Percentiles rank a stretch among this genome's conserved stretches.
These are phyloP conservation scores for Ceratina japonica DNA, from an alignment of 1,140 invertebrate genomes.

Conservation along the genomic window DNA sequence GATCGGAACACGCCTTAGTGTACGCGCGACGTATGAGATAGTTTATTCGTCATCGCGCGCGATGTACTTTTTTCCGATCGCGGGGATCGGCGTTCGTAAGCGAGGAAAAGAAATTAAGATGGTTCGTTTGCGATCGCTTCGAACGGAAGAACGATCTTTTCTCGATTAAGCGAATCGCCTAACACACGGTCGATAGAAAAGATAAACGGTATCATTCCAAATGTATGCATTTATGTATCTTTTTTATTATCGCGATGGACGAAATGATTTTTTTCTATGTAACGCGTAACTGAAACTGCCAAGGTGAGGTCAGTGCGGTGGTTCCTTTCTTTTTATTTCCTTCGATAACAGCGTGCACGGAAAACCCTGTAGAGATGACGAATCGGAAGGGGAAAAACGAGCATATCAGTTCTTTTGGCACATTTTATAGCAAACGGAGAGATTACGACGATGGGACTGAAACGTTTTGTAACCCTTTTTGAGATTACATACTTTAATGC, in stretches of 20 bases:
- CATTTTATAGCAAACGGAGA: constrained; percentile 51
- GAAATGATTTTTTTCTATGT: constrained; percentile 54
- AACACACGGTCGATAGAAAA: neutral
- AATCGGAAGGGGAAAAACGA: constrained; percentile 14
- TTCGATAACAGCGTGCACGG: constrained; percentile 24
- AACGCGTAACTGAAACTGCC: constrained; percentile 64
- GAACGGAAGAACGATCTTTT: constrained; percentile 16
- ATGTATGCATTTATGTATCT: constrained; percentile 67
- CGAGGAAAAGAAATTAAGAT: neutral
- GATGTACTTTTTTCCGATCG: neutral
- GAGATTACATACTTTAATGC: constrained; percentile 61
- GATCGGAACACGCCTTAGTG: neutral
- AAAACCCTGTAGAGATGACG: constrained; percentile 32
- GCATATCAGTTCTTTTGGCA: constrained; percentile 64
- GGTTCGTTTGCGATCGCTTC: constrained; percentile 40
- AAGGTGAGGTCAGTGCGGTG: constrained; percentile 44
- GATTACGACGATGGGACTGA: constrained; percentile 47
- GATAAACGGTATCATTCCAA: constrained; percentile 69
- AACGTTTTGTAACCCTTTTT: constrained; percentile 59
- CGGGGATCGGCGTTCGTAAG: constrained; percentile 51
- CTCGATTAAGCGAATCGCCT: constrained; percentile 26
- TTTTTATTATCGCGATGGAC: constrained; percentile 57
- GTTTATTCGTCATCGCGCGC: neutral
- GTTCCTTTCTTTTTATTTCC: constrained; percentile 36
- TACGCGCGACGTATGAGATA: neutral